Percentiles rank a stretch among this genome's conserved stretches.
phyloP scores from a whole-genome alignment of 23 tunicate genomes.

The Botrylloides violaceus region DNA sequence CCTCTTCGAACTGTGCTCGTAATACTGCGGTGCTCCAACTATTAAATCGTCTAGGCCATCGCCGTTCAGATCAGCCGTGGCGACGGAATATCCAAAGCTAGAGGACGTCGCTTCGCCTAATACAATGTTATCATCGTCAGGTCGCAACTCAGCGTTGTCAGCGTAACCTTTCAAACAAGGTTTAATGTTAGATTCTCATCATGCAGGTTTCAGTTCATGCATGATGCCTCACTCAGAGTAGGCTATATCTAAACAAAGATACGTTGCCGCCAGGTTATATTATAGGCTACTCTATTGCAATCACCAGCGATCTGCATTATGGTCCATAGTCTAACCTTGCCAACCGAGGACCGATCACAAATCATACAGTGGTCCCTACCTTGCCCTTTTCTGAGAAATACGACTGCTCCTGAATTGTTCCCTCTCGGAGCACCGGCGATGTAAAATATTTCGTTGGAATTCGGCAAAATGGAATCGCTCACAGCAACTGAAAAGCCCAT shows the following conservation, averaged over 20 bases:
- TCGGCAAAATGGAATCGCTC: constrained; percentile 23
- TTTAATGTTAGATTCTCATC: too few relatives aligned
- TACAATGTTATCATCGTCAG: background rate
- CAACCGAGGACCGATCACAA: too few relatives aligned
- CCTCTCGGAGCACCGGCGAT: constrained; percentile 80
- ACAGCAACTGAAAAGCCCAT: constrained; percentile 73
- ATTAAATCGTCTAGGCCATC: constrained; percentile 92
- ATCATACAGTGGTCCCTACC: too few relatives aligned
- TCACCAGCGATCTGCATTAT: too few relatives aligned
- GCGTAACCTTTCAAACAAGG: too few relatives aligned
- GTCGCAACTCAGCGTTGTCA: background rate
- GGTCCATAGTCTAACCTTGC: too few relatives aligned
- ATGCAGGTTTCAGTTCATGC: too few relatives aligned
- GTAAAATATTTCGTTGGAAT: constrained; percentile 25
- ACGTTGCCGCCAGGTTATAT: too few relatives aligned
- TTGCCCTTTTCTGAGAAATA: constrained; percentile 49
- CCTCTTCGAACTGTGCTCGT: constrained; percentile 44
- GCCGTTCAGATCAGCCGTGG: constrained; percentile 62
- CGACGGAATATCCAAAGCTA: constrained; percentile 78
- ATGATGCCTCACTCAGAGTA: too few relatives aligned
- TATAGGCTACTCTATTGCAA: too few relatives aligned
- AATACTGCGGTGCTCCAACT: constrained; percentile 97
- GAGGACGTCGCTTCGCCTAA: constrained; percentile 24
- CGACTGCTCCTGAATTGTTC: constrained; percentile 67
- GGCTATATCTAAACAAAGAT: too few relatives aligned